These are phyloP conservation scores for Acanthornis magna DNA, from an alignment of 2,797 vertebrate genomes.

Conservation along the genomic window DNA sequence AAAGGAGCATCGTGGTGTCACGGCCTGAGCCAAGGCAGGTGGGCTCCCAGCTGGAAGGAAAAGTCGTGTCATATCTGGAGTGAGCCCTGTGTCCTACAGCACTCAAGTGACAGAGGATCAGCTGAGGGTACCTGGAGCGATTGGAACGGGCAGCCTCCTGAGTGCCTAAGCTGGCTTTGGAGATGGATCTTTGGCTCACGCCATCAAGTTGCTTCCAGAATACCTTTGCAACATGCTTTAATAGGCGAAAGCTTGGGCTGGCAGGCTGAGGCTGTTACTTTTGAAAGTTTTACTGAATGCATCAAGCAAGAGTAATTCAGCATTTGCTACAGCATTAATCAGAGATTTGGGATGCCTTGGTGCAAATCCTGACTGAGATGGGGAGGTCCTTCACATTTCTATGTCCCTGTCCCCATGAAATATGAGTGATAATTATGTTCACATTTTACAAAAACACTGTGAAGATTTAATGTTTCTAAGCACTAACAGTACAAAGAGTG, in stretches of 20 bases:
- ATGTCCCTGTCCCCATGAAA: neutral
- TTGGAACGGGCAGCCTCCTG: neutral
- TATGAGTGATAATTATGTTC: neutral
- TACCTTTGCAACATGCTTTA: neutral
- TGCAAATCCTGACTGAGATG: neutral
- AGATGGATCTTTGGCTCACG: neutral
- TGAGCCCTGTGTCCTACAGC: neutral
- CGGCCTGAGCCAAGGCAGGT: neutral
- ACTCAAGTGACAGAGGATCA: neutral
- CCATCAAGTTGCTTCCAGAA: neutral
- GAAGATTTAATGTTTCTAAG: neutral
- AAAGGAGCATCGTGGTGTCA: rapidly evolving
- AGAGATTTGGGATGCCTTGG: neutral
- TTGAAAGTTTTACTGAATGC: neutral
- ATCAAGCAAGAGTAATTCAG: neutral
- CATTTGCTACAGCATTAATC: neutral
- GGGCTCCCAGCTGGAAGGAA: neutral
- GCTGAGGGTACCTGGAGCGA: neutral
- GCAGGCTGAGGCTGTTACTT: neutral
- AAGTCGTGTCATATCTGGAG: neutral
- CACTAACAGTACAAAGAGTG: neutral
- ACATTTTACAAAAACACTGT: neutral
- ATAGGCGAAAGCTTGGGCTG: neutral
- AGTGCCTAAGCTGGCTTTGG: neutral
- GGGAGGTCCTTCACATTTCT: neutral